A percentile compares a stretch with the other conserved stretches of the same genome.
phyloP scores from a whole-genome alignment of 2,113 vertebrate species.

The Centrocercus urophasianus region DNA sequence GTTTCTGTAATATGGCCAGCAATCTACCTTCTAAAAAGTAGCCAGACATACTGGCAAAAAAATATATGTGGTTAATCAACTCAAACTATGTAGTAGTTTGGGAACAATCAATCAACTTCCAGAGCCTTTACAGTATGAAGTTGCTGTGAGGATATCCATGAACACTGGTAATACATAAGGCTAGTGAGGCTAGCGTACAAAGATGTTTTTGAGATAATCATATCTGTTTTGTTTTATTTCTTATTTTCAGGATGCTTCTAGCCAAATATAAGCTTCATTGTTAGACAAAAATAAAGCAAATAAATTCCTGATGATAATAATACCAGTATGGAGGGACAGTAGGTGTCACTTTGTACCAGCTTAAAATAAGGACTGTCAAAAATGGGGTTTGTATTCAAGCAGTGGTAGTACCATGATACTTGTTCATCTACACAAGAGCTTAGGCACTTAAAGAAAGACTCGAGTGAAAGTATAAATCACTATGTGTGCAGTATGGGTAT shows the following conservation, averaged over 20 bases:
- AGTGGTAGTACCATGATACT: neutral
- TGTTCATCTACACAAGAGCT: neutral
- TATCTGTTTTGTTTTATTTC: slow-evolving; percentile 40
- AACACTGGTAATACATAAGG: slow-evolving; percentile 46
- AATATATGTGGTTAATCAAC: slow-evolving; percentile 79
- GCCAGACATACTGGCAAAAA: slow-evolving; percentile 80
- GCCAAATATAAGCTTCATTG: slow-evolving; percentile 38
- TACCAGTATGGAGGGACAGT: slow-evolving; percentile 38
- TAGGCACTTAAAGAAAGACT: neutral
- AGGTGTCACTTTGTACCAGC: slow-evolving; percentile 50
- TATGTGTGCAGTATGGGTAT: neutral
- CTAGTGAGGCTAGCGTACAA: neutral
- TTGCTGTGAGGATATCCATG: slow-evolving; percentile 58
- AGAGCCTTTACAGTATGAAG: slow-evolving; percentile 72
- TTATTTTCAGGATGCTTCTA: slow-evolving; percentile 42
- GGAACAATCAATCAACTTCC: slow-evolving; percentile 79
- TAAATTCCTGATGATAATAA: slow-evolving; percentile 28
- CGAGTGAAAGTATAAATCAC: neutral
- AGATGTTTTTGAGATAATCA: slow-evolving; percentile 61
- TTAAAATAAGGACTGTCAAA: slow-evolving; percentile 21
- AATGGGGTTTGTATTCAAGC: neutral
- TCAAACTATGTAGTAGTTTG: slow-evolving; percentile 79
- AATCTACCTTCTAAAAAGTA: slow-evolving; percentile 78
- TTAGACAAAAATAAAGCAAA: slow-evolving; percentile 36
- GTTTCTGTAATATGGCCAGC: slow-evolving; percentile 79